These are phyloP conservation scores for Pristionchus fissidentatus DNA, from an alignment of 2,888 invertebrate genomes.

Conservation along the genomic window DNA sequence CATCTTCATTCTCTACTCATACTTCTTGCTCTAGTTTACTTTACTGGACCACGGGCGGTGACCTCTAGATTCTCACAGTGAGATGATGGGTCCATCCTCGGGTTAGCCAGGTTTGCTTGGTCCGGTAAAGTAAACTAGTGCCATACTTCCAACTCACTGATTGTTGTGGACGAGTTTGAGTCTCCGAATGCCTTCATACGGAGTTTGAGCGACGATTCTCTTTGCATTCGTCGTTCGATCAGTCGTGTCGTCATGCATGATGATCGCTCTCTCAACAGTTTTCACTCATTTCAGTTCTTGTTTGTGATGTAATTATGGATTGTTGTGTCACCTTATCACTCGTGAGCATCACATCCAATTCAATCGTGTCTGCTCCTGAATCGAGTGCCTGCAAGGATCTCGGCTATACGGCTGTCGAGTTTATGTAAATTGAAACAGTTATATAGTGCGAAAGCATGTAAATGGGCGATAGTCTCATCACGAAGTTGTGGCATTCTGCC, in stretches of 20 bases:
- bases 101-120: too few species aligned
- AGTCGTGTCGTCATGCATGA: constrained; percentile 44
- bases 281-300: not conserved
- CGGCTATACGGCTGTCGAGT: too few species aligned
- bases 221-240: not conserved
- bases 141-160: not conserved
- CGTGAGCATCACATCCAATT: constrained; percentile 43
- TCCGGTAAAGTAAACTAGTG: too few species aligned
- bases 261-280: constrained; percentile 28
- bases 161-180: not conserved
- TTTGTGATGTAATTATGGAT: not conserved
- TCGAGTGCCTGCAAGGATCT: constrained; percentile 14
- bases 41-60: too few species aligned
- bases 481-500: not conserved
- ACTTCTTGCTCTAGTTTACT: too few species aligned
- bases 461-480: not conserved
- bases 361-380: constrained; percentile 26
- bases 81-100: too few species aligned
- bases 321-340: constrained; percentile 19
- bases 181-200: not conserved
- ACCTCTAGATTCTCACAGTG: too few species aligned
- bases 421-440: too few species aligned
- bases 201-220: not conserved
- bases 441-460: too few species aligned
- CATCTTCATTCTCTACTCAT: too few species aligned